Percentiles rank a stretch among this genome's conserved stretches.
phyloP scores from a whole-genome alignment of 2,797 vertebrate species.

The Selene dorsalis region DNA sequence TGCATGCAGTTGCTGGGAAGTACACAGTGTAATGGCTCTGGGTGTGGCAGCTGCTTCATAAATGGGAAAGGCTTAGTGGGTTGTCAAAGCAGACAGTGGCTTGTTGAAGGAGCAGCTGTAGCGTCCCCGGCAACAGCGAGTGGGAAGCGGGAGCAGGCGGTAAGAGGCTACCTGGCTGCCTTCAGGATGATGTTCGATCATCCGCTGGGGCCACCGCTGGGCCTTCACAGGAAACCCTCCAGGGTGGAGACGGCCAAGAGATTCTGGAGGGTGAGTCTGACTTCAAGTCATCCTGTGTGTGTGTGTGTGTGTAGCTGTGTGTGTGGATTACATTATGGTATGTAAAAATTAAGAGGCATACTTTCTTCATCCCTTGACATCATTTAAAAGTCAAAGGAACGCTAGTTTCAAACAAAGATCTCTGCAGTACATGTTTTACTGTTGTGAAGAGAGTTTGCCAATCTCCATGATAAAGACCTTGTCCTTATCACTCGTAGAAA shows the following conservation, averaged over 20 bases:
- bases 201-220: constrained; percentile 58
- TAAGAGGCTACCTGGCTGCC: constrained; percentile 16
- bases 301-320: not conserved
- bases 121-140: not conserved
- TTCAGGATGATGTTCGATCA: constrained; percentile 80
- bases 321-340: constrained; percentile 3
- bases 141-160: not conserved
- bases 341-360: constrained; percentile 11
- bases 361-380: constrained; percentile 4
- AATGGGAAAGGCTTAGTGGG: constrained; percentile 48
- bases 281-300: constrained; percentile 13
- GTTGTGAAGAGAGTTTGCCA: constrained; percentile 9
- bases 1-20: constrained; percentile 69
- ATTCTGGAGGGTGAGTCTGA: constrained; percentile 90
- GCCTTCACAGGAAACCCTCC: constrained; percentile 85
- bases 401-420: constrained; percentile 34
- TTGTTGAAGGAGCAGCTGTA: constrained; percentile 24
- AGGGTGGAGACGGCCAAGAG: constrained; percentile 88
- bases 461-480: constrained; percentile 43
- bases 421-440: constrained; percentile 3
- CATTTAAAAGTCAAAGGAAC: not conserved
- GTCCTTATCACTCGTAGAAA: constrained; percentile 46
- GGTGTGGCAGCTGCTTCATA: constrained; percentile 73
- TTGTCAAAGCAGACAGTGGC: constrained; percentile 44
- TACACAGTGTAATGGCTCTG: constrained; percentile 69